Percentiles rank a stretch among this genome's conserved stretches.
Conservation (phyloP, 2,888 invertebrate genomes). For the Aphelenchoides bicaudatus region DNA sequence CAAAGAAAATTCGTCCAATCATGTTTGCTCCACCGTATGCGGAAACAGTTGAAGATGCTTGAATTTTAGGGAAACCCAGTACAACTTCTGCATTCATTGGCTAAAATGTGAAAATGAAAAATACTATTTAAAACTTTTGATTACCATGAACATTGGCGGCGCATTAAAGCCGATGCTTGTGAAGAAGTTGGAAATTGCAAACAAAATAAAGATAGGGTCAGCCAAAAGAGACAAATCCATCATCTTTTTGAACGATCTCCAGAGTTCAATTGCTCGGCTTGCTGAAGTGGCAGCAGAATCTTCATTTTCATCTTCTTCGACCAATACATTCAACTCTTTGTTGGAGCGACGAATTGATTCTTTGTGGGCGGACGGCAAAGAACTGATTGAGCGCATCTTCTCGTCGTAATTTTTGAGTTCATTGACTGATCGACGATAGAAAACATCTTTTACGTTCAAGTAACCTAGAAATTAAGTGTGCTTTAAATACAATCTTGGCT, state of each 20-base stretch:
- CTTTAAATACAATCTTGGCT: too few species aligned
- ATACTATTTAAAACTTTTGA: too few species aligned
- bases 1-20: slow-evolving; percentile 80
- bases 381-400: slow-evolving; percentile 42
- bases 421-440: slow-evolving; percentile 81
- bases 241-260: slow-evolving; percentile 66
- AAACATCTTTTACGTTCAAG: slow-evolving; percentile 71
- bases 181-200: slow-evolving; percentile 86
- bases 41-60: slow-evolving; percentile 45
- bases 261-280: slow-evolving; percentile 37
- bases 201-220: slow-evolving; percentile 82
- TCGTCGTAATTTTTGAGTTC: slow-evolving; percentile 76
- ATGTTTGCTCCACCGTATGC: slow-evolving; percentile 71
- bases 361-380: slow-evolving; percentile 35
- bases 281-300: slow-evolving; percentile 30
- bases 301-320: slow-evolving; percentile 35
- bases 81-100: slow-evolving; percentile 41
- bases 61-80: slow-evolving; percentile 26
- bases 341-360: slow-evolving; percentile 12
- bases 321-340: slow-evolving; percentile 9
- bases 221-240: slow-evolving; percentile 78
- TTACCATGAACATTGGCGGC: slow-evolving; percentile 74
- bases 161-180: slow-evolving; percentile 91
- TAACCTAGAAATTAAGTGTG: slow-evolving; percentile 52
- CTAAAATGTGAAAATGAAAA: too few species aligned